phyloP scores from a whole-genome alignment of 2,888 invertebrate genomes.

The Stratiomys singularior region DNA sequence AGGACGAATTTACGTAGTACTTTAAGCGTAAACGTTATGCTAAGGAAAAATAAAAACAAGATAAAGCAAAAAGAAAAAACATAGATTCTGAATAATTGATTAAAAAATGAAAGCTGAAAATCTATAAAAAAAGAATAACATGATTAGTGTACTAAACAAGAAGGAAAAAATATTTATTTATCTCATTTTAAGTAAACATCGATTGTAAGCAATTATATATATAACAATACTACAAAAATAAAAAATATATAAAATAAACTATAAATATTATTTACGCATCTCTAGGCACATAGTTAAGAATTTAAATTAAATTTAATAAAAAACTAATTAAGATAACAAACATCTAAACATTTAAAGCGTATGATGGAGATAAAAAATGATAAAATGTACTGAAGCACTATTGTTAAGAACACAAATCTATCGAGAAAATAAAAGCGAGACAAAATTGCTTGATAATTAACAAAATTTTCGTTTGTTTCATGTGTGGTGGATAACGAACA shows the following conservation, averaged over 20 bases:
- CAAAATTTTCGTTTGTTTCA: background rate
- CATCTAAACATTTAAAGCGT: background rate
- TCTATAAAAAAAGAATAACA: slow-evolving; percentile 18
- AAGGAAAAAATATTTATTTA: slow-evolving; percentile 46
- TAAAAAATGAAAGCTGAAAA: slow-evolving; percentile 27
- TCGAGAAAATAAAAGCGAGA: background rate
- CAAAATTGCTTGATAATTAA: slow-evolving; percentile 12
- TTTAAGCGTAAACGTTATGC: slow-evolving; percentile 33
- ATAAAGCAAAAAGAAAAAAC: slow-evolving; percentile 16
- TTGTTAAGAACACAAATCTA: slow-evolving; percentile 14
- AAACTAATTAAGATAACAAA: background rate
- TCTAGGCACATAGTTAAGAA: slow-evolving; percentile 38
- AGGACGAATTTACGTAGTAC: slow-evolving; percentile 50
- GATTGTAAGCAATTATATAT: slow-evolving; percentile 36
- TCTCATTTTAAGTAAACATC: slow-evolving; percentile 40
- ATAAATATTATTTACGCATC: slow-evolving; percentile 35
- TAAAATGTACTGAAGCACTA: slow-evolving; percentile 25
- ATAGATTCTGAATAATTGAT: slow-evolving; percentile 35
- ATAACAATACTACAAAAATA: background rate
- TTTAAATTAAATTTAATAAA: background rate
- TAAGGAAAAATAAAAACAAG: slow-evolving; percentile 28
- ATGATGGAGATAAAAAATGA: background rate
- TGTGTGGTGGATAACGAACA: slow-evolving; percentile 1
- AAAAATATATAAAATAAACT: slow-evolving; percentile 20
- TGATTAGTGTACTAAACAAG: slow-evolving; percentile 40